These are phyloP conservation scores for Eristalis intricaria DNA, from an alignment of 2,888 invertebrate genomes.

Conservation along the genomic window DNA sequence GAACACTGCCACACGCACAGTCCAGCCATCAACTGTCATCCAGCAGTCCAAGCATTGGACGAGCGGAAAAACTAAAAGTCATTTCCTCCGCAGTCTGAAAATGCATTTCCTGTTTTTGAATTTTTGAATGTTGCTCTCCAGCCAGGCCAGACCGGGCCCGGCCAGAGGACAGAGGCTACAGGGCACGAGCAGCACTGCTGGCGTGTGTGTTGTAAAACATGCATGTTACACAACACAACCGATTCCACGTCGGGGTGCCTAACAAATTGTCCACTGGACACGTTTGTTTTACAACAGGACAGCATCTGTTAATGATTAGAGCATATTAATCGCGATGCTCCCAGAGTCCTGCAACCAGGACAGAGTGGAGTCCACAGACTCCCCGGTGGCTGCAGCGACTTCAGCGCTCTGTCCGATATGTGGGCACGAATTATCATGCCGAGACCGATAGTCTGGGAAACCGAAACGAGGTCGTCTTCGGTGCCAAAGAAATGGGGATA, in stretches of 20 bases:
- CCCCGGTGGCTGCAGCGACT: not conserved
- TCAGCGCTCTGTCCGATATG: not conserved
- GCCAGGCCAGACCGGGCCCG: slow-evolving; percentile 7
- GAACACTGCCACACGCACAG: not conserved
- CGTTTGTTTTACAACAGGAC: slow-evolving; percentile 72
- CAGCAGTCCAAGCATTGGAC: slow-evolving; percentile 15
- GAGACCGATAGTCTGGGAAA: not conserved
- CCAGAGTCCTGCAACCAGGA: not conserved
- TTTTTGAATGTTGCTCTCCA: slow-evolving; percentile 56
- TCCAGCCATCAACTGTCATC: not conserved
- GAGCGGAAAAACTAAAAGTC: slow-evolving; percentile 78
- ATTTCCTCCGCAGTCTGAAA: slow-evolving; percentile 80
- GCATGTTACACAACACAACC: slow-evolving; percentile 48
- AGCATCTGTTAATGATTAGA: slow-evolving; percentile 71
- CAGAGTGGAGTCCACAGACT: not conserved
- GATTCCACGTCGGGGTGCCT: slow-evolving; percentile 8
- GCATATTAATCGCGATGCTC: slow-evolving; percentile 69
- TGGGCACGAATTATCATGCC: slow-evolving; percentile 45
- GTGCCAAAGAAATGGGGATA: slow-evolving; percentile 50
- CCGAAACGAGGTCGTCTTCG: slow-evolving; percentile 68
- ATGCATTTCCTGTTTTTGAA: slow-evolving; percentile 79
- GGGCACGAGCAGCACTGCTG: slow-evolving; percentile 13
- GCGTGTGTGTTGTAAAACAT: slow-evolving; percentile 45
- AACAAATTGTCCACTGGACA: slow-evolving; percentile 66
- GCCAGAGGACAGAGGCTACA: not conserved